These are phyloP conservation scores for Amniataba percoides DNA, from an alignment of 2,797 vertebrate species.

Conservation along the genomic window DNA sequence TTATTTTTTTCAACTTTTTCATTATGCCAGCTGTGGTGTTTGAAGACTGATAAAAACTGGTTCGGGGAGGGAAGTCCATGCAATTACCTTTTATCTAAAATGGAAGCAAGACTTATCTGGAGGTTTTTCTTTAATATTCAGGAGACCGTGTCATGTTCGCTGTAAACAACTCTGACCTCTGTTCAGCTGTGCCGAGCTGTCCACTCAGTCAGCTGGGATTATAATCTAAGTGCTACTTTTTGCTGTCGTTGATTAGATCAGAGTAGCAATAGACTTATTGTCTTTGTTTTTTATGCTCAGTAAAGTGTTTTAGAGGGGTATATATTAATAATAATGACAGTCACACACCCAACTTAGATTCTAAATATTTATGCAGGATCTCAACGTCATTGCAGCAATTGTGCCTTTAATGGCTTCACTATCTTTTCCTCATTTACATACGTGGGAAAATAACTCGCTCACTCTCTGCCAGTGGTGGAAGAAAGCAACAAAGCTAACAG, in stretches of 20 bases:
- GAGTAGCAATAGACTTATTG: not conserved
- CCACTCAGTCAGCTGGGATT: not conserved
- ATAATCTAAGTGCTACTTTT: not conserved
- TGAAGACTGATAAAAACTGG: conserved; percentile 40
- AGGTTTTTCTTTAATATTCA: conserved; percentile 46
- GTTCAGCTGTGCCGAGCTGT: not conserved
- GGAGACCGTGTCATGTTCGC: conserved; percentile 20
- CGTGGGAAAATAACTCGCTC: not conserved
- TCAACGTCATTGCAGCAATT: not conserved
- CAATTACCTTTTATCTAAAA: conserved; percentile 67
- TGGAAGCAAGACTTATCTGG: conserved; percentile 26
- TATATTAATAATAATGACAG: not conserved
- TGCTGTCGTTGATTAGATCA: not conserved
- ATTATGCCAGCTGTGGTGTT: conserved; percentile 45
- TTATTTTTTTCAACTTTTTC: conserved; percentile 46
- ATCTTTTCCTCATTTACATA: too few relatives aligned
- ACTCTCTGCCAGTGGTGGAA: too few relatives aligned
- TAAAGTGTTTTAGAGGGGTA: not conserved
- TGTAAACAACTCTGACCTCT: conserved; percentile 3
- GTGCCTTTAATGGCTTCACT: too few relatives aligned
- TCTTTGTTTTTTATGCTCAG: conserved; percentile 1
- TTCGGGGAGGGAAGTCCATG: conserved; percentile 21
- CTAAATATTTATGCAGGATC: not conserved
- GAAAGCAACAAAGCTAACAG: too few relatives aligned
- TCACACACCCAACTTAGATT: not conserved